phyloP scores from a whole-genome alignment of 1,140 invertebrate species.

The Cydia strobilella region DNA sequence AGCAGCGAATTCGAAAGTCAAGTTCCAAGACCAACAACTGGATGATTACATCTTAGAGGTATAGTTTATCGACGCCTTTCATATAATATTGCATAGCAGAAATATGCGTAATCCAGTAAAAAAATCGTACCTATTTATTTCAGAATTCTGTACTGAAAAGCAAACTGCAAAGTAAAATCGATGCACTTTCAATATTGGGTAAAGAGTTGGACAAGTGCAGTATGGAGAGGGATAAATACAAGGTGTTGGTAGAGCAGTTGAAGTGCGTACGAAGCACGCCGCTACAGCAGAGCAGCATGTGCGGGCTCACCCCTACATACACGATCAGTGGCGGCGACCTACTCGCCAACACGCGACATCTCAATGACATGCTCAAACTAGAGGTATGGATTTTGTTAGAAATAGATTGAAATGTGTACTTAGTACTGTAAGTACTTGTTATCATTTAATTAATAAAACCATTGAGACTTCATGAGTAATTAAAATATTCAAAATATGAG shows the following conservation, averaged over 20 bases:
- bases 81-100: background rate
- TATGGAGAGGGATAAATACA: constrained; percentile 89
- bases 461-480: too few species aligned
- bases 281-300: constrained; percentile 48
- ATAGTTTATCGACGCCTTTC: constrained; percentile 3
- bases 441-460: too few species aligned
- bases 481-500: too few species aligned
- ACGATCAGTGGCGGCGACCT: constrained; percentile 74
- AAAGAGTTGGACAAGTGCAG: constrained; percentile 89
- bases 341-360: constrained; percentile 73
- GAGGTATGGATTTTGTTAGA: constrained; percentile 55
- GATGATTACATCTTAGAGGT: constrained; percentile 74
- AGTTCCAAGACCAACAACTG: constrained; percentile 71
- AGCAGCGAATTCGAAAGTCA: constrained; percentile 55
- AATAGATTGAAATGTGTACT: too few species aligned
- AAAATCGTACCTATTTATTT: constrained; percentile 42
- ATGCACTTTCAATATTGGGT: constrained; percentile 88
- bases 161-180: constrained; percentile 90
- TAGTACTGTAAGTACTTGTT: too few species aligned
- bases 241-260: constrained; percentile 90
- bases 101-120: background rate
- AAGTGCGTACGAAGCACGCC: constrained; percentile 70
- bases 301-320: constrained; percentile 63
- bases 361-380: constrained; percentile 73
- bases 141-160: constrained; percentile 83